Percentiles rank a stretch among this genome's conserved stretches.
These are phyloP conservation scores for Clarias batrachus DNA, from an alignment of 2,113 vertebrate species.

Conservation along the genomic window DNA sequence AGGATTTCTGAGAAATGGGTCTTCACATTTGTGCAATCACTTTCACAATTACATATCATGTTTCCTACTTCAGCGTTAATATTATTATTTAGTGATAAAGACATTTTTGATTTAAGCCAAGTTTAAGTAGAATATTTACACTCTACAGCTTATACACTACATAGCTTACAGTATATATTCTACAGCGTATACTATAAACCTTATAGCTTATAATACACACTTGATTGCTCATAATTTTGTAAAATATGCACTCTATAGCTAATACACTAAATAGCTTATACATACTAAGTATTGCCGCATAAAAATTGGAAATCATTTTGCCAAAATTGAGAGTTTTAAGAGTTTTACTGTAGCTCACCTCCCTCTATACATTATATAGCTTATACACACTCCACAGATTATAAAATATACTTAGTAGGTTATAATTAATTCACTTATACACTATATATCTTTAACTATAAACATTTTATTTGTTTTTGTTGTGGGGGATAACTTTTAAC, in stretches of 20 bases:
- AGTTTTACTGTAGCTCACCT: background rate
- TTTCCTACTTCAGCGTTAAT: background rate
- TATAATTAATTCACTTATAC: background rate
- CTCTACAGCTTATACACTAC: background rate
- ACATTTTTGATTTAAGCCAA: background rate
- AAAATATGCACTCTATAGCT: no score
- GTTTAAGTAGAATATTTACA: background rate
- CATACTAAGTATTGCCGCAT: no score
- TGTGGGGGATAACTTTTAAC: no score
- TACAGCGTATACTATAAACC: no score
- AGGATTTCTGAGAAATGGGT: slow-evolving; percentile 1
- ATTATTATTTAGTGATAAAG: background rate
- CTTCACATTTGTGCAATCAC: background rate
- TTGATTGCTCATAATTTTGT: background rate
- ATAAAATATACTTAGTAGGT: background rate
- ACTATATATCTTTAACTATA: background rate
- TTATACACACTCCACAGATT: background rate
- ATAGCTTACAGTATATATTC: background rate
- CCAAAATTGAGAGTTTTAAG: no score
- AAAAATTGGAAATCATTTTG: no score
- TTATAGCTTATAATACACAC: background rate
- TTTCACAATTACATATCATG: background rate
- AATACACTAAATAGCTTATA: background rate
- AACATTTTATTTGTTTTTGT: background rate
- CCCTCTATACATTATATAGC: no score